Evolutionary conservation across 2,888 invertebrate genomes (phyloP).

Genomic region (Lithophane semibrunnea): DNA sequence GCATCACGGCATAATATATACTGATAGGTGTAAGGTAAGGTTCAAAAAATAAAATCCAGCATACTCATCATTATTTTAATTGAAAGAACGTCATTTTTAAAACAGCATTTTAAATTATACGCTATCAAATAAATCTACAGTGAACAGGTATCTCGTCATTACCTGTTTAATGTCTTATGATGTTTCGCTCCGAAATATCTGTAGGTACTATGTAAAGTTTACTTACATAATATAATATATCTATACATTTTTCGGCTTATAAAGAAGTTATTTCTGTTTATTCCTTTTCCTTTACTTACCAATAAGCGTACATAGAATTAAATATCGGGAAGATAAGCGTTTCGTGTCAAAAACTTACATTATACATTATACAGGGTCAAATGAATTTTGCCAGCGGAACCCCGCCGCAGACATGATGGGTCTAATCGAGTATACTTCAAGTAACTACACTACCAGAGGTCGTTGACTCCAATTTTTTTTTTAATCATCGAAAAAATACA

Average conservation of each 20-base stretch:
- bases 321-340: neutral
- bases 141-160: slow-evolving; percentile 44
- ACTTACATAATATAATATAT: slow-evolving; percentile 8
- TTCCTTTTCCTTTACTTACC: neutral
- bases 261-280: neutral
- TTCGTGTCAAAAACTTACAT: neutral
- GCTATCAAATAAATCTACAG: slow-evolving; percentile 65
- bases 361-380: neutral
- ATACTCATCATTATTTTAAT: slow-evolving; percentile 72
- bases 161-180: neutral
- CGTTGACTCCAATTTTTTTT: too few relatives aligned
- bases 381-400: neutral
- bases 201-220: neutral
- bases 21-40: too few relatives aligned
- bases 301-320: slow-evolving; percentile 7
- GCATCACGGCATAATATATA: too few relatives aligned
- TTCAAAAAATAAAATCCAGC: slow-evolving; percentile 43
- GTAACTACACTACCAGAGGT: too few relatives aligned
- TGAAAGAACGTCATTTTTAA: slow-evolving; percentile 72
- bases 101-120: slow-evolving; percentile 73
- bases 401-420: neutral
- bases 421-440: too few relatives aligned
- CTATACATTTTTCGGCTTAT: slow-evolving; percentile 8
- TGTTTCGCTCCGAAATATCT: slow-evolving; percentile 18
- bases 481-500: too few relatives aligned